These are phyloP conservation scores for Spinibarbus caldwelli DNA, from an alignment of 2,797 vertebrate species.

Conservation along the genomic window DNA sequence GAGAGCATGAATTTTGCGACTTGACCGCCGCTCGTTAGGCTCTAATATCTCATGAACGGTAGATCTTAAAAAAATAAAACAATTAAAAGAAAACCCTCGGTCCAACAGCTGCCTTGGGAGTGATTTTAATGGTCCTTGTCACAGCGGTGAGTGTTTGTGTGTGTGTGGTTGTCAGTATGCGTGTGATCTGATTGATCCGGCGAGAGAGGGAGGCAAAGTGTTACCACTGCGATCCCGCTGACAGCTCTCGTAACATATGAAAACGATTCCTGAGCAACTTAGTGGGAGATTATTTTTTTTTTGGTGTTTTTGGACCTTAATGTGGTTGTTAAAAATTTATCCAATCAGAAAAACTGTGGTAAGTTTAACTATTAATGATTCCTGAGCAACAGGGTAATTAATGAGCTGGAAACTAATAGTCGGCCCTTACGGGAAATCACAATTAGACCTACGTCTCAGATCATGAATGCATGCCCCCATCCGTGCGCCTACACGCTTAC, in stretches of 20 bases:
- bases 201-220: constrained; percentile 52
- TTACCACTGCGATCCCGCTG: constrained; percentile 39
- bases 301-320: constrained; percentile 72
- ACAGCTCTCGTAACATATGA: constrained; percentile 25
- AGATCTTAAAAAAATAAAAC: constrained; percentile 65
- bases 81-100: constrained; percentile 74
- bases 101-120: constrained; percentile 83
- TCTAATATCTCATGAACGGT: constrained; percentile 65
- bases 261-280: constrained; percentile 59
- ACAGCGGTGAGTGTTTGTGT: constrained; percentile 69
- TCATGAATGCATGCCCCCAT: constrained; percentile 67
- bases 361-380: constrained; percentile 88
- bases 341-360: constrained; percentile 66
- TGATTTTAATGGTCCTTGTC: constrained; percentile 85
- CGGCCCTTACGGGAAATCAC: constrained; percentile 80
- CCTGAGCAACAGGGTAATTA: constrained; percentile 79
- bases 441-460: constrained; percentile 76
- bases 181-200: constrained; percentile 69
- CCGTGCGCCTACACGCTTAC: constrained; percentile 1
- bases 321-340: constrained; percentile 82
- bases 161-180: constrained; percentile 66
- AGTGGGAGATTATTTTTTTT: constrained; percentile 75
- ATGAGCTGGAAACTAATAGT: constrained; percentile 81
- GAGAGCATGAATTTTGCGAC: background rate
- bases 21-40: constrained; percentile 57